A percentile compares a stretch with the other conserved stretches of the same genome.
phyloP scores from a whole-genome alignment of 2,888 invertebrate species.

The Noctuana brunneofusca region DNA sequence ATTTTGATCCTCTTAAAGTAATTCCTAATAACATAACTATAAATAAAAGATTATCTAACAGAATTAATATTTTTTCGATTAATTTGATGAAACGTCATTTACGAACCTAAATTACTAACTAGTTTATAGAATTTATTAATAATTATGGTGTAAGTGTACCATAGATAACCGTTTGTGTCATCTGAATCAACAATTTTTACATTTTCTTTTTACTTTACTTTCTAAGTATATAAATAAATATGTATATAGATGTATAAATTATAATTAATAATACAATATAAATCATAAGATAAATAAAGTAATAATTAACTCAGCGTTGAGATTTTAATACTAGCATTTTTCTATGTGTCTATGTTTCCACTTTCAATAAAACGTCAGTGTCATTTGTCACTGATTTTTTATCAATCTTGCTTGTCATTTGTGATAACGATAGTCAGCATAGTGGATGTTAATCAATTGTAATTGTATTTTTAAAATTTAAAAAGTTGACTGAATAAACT shows the following conservation, averaged over 20 bases:
- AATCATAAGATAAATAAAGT: too few species aligned
- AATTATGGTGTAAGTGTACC: not conserved
- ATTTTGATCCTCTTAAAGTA: constrained; percentile 3
- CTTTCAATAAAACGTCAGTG: constrained; percentile 28
- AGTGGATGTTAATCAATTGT: constrained; percentile 28
- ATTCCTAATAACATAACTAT: not conserved
- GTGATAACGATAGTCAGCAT: constrained; percentile 45
- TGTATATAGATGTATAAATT: too few species aligned
- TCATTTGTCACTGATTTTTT: constrained; percentile 33
- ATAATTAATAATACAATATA: too few species aligned
- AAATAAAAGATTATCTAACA: not conserved
- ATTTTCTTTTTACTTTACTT: too few species aligned
- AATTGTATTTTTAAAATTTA: constrained; percentile 34
- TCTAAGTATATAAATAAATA: too few species aligned
- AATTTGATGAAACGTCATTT: not conserved
- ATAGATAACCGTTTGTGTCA: not conserved
- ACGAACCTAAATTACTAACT: not conserved
- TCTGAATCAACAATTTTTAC: not conserved
- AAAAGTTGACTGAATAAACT: constrained; percentile 19
- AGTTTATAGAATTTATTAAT: not conserved
- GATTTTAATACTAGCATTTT: too few species aligned
- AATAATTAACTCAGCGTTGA: too few species aligned
- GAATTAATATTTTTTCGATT: not conserved
- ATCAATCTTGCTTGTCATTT: constrained; percentile 36
- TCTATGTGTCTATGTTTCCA: too few species aligned